phyloP scores from a whole-genome alignment of 2,113 vertebrate genomes.

The Halcyon senegalensis region DNA sequence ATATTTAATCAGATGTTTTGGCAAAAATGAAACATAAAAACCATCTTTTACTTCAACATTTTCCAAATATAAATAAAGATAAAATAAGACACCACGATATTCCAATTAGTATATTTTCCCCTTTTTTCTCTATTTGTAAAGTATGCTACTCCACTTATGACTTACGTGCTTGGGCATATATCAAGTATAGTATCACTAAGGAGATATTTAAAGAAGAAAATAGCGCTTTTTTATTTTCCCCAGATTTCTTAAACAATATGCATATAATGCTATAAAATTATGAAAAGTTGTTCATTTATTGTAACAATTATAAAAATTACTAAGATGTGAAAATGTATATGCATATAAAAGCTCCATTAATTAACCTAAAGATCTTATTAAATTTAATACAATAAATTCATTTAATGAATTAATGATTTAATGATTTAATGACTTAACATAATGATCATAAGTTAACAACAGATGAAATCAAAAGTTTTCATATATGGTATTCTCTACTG shows the following conservation, averaged over 20 bases:
- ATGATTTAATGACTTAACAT: neutral
- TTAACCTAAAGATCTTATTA: neutral
- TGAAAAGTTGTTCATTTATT: neutral
- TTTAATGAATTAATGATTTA: neutral
- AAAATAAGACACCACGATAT: neutral
- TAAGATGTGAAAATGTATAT: neutral
- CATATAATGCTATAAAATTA: neutral
- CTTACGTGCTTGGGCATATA: neutral
- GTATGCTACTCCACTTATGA: neutral
- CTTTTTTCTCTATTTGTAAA: neutral
- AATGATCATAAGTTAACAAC: neutral
- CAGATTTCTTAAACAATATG: neutral
- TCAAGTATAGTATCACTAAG: neutral
- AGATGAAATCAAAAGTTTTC: neutral
- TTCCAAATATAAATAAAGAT: neutral
- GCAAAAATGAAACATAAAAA: neutral
- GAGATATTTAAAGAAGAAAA: neutral
- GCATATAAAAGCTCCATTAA: neutral
- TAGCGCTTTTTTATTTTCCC: neutral
- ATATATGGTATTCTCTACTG: neutral
- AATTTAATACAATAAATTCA: neutral
- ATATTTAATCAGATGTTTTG: neutral
- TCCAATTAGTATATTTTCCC: neutral
- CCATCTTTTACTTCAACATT: neutral
- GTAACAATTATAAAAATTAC: neutral